phyloP scores from a whole-genome alignment of 2,888 invertebrate genomes.

The Pammene aurita region DNA sequence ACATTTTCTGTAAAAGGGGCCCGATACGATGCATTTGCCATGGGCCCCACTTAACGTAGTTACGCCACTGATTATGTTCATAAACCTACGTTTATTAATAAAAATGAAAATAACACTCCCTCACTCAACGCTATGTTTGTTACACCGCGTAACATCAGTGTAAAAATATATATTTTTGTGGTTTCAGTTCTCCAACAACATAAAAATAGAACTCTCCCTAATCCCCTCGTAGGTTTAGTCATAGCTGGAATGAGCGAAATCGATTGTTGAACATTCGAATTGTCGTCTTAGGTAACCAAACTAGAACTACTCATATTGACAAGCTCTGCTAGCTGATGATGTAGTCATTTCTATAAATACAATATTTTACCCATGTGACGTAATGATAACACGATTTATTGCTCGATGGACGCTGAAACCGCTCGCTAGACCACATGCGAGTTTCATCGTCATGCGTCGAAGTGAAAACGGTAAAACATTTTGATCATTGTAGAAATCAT shows the following conservation, averaged over 20 bases:
- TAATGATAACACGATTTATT: conserved; percentile 34
- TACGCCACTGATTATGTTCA: too few species aligned
- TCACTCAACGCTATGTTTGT: too few species aligned
- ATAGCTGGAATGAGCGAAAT: neutral
- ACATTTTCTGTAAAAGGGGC: too few species aligned
- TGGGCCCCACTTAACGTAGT: too few species aligned
- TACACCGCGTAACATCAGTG: too few species aligned
- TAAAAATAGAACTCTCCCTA: conserved; percentile 5
- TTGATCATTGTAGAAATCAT: conserved; percentile 23
- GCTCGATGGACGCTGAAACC: conserved; percentile 28
- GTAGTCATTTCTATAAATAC: conserved; percentile 39
- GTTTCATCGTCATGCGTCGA: conserved; percentile 2
- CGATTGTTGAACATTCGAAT: conserved; percentile 25
- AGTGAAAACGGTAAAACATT: conserved; percentile 12
- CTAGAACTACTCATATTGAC: conserved; percentile 30
- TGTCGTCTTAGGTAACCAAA: conserved; percentile 27
- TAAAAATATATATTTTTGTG: too few species aligned
- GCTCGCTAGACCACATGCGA: conserved; percentile 6
- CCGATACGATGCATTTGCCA: too few species aligned
- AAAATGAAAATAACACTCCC: too few species aligned
- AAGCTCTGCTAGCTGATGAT: conserved; percentile 33
- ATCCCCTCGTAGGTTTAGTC: neutral
- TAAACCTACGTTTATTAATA: too few species aligned
- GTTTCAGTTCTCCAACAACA: too few species aligned
- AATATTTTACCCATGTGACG: conserved; percentile 26